Conservation (phyloP, 2,888 invertebrate species). For the Pterostichus madidus region DNA sequence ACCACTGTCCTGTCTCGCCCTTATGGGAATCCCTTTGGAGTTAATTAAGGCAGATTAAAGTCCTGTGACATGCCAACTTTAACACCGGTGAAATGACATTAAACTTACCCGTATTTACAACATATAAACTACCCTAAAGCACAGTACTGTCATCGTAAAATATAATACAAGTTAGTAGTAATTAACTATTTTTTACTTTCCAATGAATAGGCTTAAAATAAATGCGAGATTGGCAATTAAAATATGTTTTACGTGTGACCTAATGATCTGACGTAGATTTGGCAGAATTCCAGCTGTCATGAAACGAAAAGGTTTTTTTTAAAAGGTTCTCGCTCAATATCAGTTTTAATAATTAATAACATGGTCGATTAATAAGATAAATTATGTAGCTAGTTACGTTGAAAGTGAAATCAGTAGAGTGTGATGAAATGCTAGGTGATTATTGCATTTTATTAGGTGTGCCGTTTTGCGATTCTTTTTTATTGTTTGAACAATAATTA, state of each 20-base stretch:
- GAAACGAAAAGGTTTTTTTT: constrained; percentile 28
- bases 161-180: too few relatives aligned
- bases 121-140: too few relatives aligned
- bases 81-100: constrained; percentile 9
- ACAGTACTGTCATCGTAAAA: too few relatives aligned
- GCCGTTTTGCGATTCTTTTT: constrained; percentile 24
- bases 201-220: too few relatives aligned
- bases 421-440: constrained; percentile 60
- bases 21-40: constrained; percentile 24
- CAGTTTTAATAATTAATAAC: constrained; percentile 35
- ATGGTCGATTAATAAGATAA: constrained; percentile 44
- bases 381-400: constrained; percentile 26
- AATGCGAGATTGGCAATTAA: constrained; percentile 2
- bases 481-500: constrained; percentile 27
- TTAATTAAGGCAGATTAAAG: constrained; percentile 41
- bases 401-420: constrained; percentile 34
- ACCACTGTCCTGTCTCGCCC: neutral
- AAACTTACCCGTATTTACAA: neutral
- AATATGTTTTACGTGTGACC: constrained; percentile 9
- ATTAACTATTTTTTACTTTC: too few relatives aligned
- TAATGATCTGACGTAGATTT: neutral
- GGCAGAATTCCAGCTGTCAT: neutral
- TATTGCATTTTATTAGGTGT: constrained; percentile 53
- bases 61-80: constrained; percentile 37
- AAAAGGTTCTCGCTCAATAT: constrained; percentile 14